Evolutionary conservation across 2,888 invertebrate species (phyloP), one percentile per base, ranked within the genome.

Genomic region (Periphyllus acericola): DNA sequence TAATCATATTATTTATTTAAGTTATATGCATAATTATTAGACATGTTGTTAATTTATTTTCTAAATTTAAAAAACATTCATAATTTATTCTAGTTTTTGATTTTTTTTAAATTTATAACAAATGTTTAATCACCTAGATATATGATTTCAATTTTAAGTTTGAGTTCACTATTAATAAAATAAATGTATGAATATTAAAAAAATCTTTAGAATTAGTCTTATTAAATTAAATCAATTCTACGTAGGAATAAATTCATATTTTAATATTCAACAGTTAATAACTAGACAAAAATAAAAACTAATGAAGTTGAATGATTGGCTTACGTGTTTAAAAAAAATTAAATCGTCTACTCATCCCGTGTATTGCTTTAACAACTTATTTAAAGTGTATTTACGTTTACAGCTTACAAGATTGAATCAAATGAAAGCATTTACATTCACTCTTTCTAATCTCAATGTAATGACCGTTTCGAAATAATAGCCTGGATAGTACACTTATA

Each of bases 381-480:
- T 46, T n/a, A 46, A 75, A 75, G 68, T 68, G 21, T 25, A 60
- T 40, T 40, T 81, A 34, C 32, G 36, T n/a, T 74, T 74, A 36
- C 32, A 60, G 21, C 36, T 29, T 55, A 29, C 52, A n/a, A 78
- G 76, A 85, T 78, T 76, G 71, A 85, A 85, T 85, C 76, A 34
- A 76, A 85, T 17, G 78, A 76, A 85, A 78, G 75, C 40, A 52
- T 83, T 74, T 74, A 79, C 83, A 71, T 86, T 86, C 79, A 86
- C 86, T 86, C 29, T 71, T 80, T 86, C 36, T 79, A 46, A 68
- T 80, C 55, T 86, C 79, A 55, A 40, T 60, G 72, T 79, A 80
- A 86, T 80, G 79, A 86, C 80, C 40, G 72, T 86, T 86, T 86
- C 86, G 86, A 86, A 86, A 86, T 86, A 79, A 80, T 86, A 86